Evolutionary conservation across 2,797 vertebrate genomes (phyloP).

Genomic region (Chelon auratus): DNA sequence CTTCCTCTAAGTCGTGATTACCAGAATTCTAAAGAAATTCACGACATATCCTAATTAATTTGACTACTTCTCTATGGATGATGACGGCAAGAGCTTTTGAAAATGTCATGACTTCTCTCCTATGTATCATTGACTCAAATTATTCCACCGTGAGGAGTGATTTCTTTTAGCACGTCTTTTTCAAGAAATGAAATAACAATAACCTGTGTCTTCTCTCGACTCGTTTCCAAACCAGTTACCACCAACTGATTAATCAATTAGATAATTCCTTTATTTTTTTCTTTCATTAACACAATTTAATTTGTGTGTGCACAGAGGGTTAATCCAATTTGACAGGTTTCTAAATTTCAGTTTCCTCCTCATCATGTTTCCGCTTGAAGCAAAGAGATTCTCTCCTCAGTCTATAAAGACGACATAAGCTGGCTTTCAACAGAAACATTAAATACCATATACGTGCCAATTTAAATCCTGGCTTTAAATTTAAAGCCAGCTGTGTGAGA

Average conservation of each 20-base stretch:
- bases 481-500: conserved; percentile 47
- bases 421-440: conserved; percentile 37
- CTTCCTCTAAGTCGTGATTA: neutral
- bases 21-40: neutral
- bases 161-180: neutral
- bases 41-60: too few relatives aligned
- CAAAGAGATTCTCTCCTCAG: conserved; percentile 13
- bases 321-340: conserved; percentile 46
- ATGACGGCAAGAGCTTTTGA: neutral
- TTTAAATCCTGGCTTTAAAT: conserved; percentile 59
- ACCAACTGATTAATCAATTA: conserved; percentile 22
- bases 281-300: conserved; percentile 50
- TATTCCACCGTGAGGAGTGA: neutral
- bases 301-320: conserved; percentile 15
- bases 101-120: neutral
- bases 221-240: neutral
- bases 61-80: neutral
- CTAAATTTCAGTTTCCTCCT: conserved; percentile 15
- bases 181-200: neutral
- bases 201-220: conserved; percentile 7
- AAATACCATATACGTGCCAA: conserved; percentile 46
- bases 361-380: conserved; percentile 27
- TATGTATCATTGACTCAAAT: neutral
- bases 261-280: conserved; percentile 33
- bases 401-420: conserved; percentile 37